Conservation (phyloP, 2,797 vertebrate genomes). For the Prunella strophiata region DNA sequence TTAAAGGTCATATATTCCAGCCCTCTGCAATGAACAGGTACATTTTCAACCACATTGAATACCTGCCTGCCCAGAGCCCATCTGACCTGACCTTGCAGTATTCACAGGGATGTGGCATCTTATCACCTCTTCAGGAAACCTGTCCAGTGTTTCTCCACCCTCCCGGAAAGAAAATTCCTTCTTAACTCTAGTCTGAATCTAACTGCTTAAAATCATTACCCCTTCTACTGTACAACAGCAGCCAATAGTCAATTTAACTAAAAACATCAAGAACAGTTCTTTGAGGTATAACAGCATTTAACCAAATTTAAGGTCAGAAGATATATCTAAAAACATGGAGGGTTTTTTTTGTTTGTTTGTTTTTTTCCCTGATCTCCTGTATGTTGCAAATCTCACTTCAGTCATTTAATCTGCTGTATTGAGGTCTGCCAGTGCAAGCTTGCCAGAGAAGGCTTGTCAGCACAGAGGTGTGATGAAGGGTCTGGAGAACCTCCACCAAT, state of each 20-base stretch:
- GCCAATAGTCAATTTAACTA: background rate
- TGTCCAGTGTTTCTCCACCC: background rate
- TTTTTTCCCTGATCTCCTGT: background rate
- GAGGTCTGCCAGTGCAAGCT: background rate
- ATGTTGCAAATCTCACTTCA: background rate
- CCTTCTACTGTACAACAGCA: background rate
- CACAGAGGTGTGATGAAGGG: accelerated
- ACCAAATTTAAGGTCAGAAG: background rate
- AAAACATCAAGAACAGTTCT: background rate
- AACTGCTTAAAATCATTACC: background rate
- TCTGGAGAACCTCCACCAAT: background rate
- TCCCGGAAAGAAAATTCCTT: background rate
- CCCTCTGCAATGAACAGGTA: background rate
- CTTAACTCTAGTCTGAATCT: background rate
- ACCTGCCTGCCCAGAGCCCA: background rate
- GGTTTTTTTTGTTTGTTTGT: no score
- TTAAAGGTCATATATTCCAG: background rate
- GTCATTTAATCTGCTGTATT: background rate
- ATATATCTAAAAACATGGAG: background rate
- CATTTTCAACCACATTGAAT: background rate
- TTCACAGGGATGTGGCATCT: background rate
- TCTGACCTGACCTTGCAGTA: background rate
- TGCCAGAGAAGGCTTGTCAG: background rate
- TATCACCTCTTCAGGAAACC: background rate
- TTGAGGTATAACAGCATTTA: background rate